Evolutionary conservation across 2,113 vertebrate species (phyloP).

Genomic region (Actenoides lindsayi): DNA sequence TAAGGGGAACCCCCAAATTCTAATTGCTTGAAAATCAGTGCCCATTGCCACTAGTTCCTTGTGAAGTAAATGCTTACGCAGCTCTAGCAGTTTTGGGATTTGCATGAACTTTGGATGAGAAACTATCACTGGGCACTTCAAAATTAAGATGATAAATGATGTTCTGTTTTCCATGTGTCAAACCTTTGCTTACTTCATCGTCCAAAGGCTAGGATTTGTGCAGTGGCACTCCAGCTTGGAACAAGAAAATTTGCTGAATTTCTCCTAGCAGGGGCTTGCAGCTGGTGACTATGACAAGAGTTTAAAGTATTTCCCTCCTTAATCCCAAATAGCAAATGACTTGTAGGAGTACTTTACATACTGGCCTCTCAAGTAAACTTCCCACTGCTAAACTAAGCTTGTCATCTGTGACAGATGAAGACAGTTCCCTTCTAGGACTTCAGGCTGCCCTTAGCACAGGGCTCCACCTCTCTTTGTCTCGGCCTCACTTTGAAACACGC

Average conservation of each 20-base stretch:
- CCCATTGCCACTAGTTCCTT: neutral
- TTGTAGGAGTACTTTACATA: neutral
- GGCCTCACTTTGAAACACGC: neutral
- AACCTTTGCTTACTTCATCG: neutral
- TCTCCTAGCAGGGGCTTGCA: neutral
- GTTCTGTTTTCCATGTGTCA: neutral
- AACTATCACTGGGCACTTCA: neutral
- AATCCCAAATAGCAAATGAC: neutral
- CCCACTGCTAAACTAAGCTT: neutral
- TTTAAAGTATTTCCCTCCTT: neutral
- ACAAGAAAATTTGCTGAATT: neutral
- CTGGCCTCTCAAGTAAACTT: neutral
- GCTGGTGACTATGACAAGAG: neutral
- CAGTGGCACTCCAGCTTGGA: neutral
- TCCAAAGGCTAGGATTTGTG: neutral
- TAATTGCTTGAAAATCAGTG: neutral
- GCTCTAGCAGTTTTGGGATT: neutral
- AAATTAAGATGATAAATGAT: neutral
- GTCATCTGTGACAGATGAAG: neutral
- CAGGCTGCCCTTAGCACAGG: neutral
- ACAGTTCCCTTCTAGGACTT: neutral
- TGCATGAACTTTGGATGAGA: neutral
- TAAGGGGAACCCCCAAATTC: neutral
- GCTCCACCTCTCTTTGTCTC: neutral
- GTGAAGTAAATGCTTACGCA: neutral